Evolutionary conservation across 2,797 vertebrate species (phyloP).

Genomic region (Pangasius djambal): DNA sequence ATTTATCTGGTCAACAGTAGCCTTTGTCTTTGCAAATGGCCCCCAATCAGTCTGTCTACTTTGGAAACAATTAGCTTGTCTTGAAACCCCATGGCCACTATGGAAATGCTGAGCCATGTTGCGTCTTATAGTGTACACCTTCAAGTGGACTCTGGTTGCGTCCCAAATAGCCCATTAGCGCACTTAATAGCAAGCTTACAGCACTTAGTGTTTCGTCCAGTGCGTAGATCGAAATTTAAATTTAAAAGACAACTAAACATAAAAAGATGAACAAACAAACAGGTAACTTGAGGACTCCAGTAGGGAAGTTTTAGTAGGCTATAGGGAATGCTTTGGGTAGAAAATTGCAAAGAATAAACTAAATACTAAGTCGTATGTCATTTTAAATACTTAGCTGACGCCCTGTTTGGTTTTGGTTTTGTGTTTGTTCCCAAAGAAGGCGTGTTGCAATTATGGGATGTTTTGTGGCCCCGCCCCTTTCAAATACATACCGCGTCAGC

Average conservation of each 20-base stretch:
- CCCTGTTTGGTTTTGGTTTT: constrained; percentile 6
- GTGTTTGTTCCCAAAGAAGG: constrained; percentile 75
- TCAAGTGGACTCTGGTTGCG: constrained; percentile 66
- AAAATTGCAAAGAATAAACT: background rate
- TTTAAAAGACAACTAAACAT: background rate
- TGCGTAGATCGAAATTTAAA: background rate
- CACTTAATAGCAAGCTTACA: background rate
- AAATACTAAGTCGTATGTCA: background rate
- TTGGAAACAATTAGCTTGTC: constrained; percentile 88
- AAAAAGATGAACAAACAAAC: background rate
- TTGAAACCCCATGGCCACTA: constrained; percentile 84
- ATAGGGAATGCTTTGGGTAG: background rate
- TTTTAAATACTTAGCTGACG: constrained; percentile 9
- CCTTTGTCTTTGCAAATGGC: constrained; percentile 96
- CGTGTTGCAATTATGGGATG: constrained; percentile 70
- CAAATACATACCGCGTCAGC: constrained; percentile 22
- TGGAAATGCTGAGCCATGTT: constrained; percentile 84
- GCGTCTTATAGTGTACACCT: constrained; percentile 80
- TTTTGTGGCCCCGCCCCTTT: constrained; percentile 50
- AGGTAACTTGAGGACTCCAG: background rate
- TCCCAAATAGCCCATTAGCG: background rate
- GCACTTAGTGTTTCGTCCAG: background rate
- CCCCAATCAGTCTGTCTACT: constrained; percentile 92
- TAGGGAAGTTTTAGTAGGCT: background rate
- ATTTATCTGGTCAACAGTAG: constrained; percentile 91